phyloP scores from a whole-genome alignment of 2,888 invertebrate species.

The Sarcophaga carnaria region DNA sequence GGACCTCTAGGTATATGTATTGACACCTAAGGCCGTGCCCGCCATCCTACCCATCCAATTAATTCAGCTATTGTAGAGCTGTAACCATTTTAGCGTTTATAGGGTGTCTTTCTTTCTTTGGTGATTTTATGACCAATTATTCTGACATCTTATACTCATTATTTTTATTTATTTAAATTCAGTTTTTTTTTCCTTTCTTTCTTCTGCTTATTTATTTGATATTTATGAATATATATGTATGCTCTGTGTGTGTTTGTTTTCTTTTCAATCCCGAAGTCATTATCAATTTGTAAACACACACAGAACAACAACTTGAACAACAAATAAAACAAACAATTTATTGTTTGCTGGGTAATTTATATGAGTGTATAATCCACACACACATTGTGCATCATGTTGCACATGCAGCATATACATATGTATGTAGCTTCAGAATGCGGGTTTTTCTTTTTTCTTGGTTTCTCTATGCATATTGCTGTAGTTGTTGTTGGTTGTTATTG shows the following conservation, averaged over 20 bases:
- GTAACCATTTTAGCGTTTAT: neutral
- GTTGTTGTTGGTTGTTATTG: slow-evolving; percentile 9
- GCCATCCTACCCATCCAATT: no score
- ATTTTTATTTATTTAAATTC: slow-evolving; percentile 38
- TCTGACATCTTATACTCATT: neutral
- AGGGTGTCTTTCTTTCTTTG: neutral
- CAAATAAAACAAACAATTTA: slow-evolving; percentile 24
- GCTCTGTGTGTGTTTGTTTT: neutral
- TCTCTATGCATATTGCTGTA: neutral
- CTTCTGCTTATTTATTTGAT: slow-evolving; percentile 10
- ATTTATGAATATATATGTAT: neutral
- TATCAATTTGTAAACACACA: slow-evolving; percentile 59
- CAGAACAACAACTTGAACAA: slow-evolving; percentile 31
- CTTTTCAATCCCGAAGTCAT: slow-evolving; percentile 4
- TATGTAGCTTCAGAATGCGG: slow-evolving; percentile 50
- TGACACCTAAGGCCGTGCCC: no score
- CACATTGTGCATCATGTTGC: slow-evolving; percentile 24
- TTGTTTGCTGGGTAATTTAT: slow-evolving; percentile 58
- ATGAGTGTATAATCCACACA: slow-evolving; percentile 30
- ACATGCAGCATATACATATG: slow-evolving; percentile 7
- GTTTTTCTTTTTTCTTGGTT: slow-evolving; percentile 40
- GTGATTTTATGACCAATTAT: neutral
- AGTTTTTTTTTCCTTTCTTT: neutral
- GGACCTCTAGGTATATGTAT: no score
- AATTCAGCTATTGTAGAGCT: no score